Evolutionary conservation across 2,888 invertebrate species (phyloP).

Genomic region (Brachypterus glaber): DNA sequence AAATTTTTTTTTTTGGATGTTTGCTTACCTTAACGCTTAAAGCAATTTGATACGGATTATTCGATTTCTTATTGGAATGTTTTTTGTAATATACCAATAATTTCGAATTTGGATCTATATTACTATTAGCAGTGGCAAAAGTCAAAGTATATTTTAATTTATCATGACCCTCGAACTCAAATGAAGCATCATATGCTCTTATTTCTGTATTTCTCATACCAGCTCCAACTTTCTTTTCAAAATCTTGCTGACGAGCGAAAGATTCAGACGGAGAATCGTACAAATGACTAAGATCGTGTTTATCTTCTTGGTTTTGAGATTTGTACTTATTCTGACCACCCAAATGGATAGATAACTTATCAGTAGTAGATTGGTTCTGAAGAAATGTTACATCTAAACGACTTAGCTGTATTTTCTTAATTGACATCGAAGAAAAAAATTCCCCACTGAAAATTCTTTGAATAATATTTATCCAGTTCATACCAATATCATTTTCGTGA

Average conservation of each 20-base stretch:
- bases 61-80: conserved; percentile 24
- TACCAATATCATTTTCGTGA: conserved; percentile 38
- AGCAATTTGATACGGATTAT: conserved; percentile 43
- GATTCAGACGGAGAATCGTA: conserved; percentile 37
- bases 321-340: conserved; percentile 22
- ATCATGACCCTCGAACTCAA: conserved; percentile 47
- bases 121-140: conserved; percentile 47
- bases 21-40: conserved; percentile 39
- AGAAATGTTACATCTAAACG: conserved; percentile 42
- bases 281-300: conserved; percentile 22
- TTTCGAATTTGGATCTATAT: conserved; percentile 48
- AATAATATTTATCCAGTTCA: conserved; percentile 22
- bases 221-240: conserved; percentile 45
- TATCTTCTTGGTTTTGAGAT: conserved; percentile 16
- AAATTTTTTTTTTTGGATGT: too few species aligned
- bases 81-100: conserved; percentile 42
- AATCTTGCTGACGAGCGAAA: conserved; percentile 43
- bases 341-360: conserved; percentile 19
- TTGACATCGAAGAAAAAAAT: conserved; percentile 25
- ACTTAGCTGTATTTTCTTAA: conserved; percentile 39
- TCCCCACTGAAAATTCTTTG: background rate
- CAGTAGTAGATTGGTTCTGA: conserved; percentile 19
- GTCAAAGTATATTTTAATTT: conserved; percentile 46
- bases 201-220: conserved; percentile 48
- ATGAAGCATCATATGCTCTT: conserved; percentile 45